A percentile compares a stretch with the other conserved stretches of the same genome.
phyloP scores from a whole-genome alignment of 1,140 invertebrate species.

The Camponotus pennsylvanicus region DNA sequence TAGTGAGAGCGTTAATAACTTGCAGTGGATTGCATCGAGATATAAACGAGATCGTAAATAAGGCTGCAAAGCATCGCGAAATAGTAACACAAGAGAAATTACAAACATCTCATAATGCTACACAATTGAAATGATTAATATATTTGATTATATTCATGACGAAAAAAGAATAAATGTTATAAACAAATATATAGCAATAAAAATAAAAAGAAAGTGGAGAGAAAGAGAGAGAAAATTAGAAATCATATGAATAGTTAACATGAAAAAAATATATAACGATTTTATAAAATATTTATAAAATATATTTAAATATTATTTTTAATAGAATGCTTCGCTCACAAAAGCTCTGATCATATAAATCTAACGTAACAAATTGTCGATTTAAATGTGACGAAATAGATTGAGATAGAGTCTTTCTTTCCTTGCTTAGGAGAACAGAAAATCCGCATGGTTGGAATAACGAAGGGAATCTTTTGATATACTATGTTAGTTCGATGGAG shows the following conservation, averaged over 20 bases:
- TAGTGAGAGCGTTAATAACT: conserved; percentile 6
- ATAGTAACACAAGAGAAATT: conserved; percentile 24
- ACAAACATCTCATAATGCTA: not conserved
- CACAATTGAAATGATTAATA: not conserved
- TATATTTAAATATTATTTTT: conserved; percentile 26
- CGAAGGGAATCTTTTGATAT: conserved; percentile 66
- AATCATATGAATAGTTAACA: not conserved
- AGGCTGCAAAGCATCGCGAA: conserved; percentile 1
- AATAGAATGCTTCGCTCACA: too few relatives aligned
- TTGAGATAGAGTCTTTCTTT: not conserved
- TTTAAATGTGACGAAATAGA: not conserved
- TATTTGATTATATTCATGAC: not conserved
- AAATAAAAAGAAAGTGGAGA: not conserved
- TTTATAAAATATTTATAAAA: not conserved
- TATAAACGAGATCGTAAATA: conserved; percentile 26
- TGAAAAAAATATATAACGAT: not conserved
- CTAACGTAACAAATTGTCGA: not conserved
- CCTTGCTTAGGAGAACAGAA: conserved; percentile 56
- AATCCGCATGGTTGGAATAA: conserved; percentile 62
- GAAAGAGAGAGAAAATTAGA: not conserved
- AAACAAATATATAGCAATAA: not conserved
- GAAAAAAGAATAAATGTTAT: not conserved
- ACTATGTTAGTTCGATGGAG: conserved; percentile 56
- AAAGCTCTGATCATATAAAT: not conserved
- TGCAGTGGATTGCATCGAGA: not conserved